Conservation (phyloP, 2,888 invertebrate genomes). For the Apamea sordens region DNA sequence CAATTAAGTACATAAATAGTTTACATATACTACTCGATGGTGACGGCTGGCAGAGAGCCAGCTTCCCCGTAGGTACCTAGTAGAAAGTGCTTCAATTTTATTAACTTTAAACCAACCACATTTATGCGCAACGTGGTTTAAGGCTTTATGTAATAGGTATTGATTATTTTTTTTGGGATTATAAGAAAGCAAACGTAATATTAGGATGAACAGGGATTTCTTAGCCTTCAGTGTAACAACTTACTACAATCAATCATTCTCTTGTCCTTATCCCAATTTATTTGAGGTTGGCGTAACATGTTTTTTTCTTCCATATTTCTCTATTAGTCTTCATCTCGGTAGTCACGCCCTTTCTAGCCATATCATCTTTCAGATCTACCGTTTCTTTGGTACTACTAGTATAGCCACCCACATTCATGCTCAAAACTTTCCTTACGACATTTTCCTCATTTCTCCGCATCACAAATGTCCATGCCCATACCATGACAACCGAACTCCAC, state of each 20-base stretch:
- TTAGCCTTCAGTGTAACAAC: background rate
- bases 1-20: conserved; percentile 17
- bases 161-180: background rate
- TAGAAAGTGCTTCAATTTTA: conserved; percentile 31
- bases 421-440: no score
- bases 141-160: background rate
- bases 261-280: background rate
- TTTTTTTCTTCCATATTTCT: background rate
- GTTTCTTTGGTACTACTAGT: no score
- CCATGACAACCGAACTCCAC: background rate
- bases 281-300: background rate
- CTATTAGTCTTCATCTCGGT: background rate
- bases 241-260: background rate
- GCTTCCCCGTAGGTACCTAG: background rate
- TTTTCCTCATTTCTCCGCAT: no score
- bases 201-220: background rate
- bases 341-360: background rate
- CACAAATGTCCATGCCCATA: background rate
- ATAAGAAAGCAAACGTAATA: background rate
- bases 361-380: no score
- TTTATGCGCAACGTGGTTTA: conserved; percentile 1
- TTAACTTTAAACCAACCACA: conserved; percentile 18
- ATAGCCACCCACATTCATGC: no score
- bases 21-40: conserved; percentile 19
- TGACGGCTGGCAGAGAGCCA: conserved; percentile 40